These are phyloP conservation scores for Lepidothrix coronata DNA, from an alignment of 2,113 vertebrate species.

Conservation along the genomic window DNA sequence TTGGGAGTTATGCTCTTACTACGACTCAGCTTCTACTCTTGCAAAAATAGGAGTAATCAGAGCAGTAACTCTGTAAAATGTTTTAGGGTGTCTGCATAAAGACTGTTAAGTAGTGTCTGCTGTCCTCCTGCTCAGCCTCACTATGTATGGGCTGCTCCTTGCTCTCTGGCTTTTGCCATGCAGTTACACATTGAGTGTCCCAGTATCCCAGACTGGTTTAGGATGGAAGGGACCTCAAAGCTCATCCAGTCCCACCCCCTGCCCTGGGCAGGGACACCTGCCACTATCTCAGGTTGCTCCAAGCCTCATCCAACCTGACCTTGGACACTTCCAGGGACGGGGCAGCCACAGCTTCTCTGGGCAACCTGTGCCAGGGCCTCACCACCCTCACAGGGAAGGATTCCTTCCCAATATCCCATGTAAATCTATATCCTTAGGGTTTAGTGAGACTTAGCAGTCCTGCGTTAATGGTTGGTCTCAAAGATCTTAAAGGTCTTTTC, in stretches of 20 bases:
- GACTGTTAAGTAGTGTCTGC: neutral
- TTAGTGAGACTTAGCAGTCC: neutral
- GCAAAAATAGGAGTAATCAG: neutral
- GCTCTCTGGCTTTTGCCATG: neutral
- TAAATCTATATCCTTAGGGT: neutral
- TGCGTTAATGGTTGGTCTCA: neutral
- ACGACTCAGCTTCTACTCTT: neutral
- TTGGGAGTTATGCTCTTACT: fast-evolving
- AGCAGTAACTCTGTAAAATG: neutral
- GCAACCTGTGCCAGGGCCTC: fast-evolving
- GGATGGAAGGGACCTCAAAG: neutral
- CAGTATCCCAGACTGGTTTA: neutral
- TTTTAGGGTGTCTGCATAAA: neutral
- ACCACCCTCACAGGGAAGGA: fast-evolving
- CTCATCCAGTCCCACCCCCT: neutral
- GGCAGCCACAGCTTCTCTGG: neutral
- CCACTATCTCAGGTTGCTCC: fast-evolving
- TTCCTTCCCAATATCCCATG: neutral
- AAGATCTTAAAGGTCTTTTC: neutral
- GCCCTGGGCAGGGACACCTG: neutral
- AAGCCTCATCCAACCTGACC: fast-evolving
- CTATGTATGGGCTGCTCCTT: neutral
- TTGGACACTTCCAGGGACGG: neutral
- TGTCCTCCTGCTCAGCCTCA: neutral
- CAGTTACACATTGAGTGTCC: neutral